phyloP scores from a whole-genome alignment of 35 echinoderm and acorn worm species.

The Hemicentrotus pulcherrimus region DNA sequence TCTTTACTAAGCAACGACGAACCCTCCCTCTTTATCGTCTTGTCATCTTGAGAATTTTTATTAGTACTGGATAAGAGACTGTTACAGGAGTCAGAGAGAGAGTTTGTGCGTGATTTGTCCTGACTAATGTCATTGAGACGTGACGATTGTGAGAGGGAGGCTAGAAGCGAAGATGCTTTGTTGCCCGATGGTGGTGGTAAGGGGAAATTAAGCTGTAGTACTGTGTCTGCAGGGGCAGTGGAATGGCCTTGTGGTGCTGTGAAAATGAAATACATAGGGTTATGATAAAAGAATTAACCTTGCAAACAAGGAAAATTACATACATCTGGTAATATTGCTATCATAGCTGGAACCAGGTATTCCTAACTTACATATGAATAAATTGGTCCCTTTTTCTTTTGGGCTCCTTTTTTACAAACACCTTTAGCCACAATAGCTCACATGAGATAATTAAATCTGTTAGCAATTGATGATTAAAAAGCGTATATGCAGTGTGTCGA shows the following conservation, averaged over 20 bases:
- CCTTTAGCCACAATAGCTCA: no score
- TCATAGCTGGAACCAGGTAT: no score
- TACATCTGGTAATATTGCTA: no score
- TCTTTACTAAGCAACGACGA: not conserved
- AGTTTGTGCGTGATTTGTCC: slow-evolving; percentile 39
- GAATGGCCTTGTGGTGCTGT: slow-evolving; percentile 95
- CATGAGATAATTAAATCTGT: no score
- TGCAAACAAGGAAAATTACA: no score
- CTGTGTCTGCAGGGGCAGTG: slow-evolving; percentile 98
- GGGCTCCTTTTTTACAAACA: no score
- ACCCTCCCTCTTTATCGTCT: not conserved
- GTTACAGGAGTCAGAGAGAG: slow-evolving; percentile 33
- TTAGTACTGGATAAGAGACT: slow-evolving; percentile 38
- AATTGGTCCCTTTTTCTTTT: no score
- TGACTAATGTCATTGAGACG: slow-evolving; percentile 3
- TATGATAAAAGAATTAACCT: not conserved
- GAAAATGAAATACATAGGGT: not conserved
- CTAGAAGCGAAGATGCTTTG: slow-evolving; percentile 18
- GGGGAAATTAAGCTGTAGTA: slow-evolving; percentile 98
- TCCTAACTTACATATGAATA: no score
- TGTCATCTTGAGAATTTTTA: slow-evolving; percentile 18
- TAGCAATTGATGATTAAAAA: no score
- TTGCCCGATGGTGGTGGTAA: slow-evolving; percentile 48
- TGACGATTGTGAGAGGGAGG: slow-evolving; percentile 1
- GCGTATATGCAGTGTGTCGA: no score